These are phyloP conservation scores for Antigone vipio DNA, from an alignment of 2,113 vertebrate species.

Conservation along the genomic window DNA sequence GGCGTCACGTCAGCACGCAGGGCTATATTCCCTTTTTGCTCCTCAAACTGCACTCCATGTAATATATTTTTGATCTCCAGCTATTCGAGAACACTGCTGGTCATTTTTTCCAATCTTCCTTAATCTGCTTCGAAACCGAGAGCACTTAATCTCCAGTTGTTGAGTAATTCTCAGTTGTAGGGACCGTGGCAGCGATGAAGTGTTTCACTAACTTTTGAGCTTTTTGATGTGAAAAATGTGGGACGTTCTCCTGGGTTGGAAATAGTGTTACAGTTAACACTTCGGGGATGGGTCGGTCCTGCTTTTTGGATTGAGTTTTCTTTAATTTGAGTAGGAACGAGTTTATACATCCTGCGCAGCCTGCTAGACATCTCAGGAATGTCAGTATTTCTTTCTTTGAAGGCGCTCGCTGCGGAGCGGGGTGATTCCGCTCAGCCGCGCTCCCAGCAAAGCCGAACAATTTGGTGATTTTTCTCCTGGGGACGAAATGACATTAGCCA, in stretches of 20 bases:
- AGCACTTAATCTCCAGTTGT: not conserved
- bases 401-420: not conserved
- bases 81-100: not conserved
- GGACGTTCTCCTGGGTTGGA: accelerated
- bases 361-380: not conserved
- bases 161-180: not conserved
- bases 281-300: not conserved
- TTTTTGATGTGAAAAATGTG: not conserved
- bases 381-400: not conserved
- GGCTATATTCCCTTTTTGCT: not conserved
- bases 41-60: not conserved
- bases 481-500: constrained; percentile 5
- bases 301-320: not conserved
- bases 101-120: not conserved
- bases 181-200: not conserved
- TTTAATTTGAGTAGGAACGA: not conserved
- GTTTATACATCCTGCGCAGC: not conserved
- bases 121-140: not conserved
- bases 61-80: not conserved
- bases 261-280: not conserved
- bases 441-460: not conserved
- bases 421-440: not conserved
- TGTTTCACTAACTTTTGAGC: not conserved
- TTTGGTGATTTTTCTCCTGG: constrained; percentile 2
- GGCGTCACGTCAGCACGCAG: not conserved